Conservation (phyloP, 1,140 invertebrate species). For the Melipona quadrifasciata region DNA sequence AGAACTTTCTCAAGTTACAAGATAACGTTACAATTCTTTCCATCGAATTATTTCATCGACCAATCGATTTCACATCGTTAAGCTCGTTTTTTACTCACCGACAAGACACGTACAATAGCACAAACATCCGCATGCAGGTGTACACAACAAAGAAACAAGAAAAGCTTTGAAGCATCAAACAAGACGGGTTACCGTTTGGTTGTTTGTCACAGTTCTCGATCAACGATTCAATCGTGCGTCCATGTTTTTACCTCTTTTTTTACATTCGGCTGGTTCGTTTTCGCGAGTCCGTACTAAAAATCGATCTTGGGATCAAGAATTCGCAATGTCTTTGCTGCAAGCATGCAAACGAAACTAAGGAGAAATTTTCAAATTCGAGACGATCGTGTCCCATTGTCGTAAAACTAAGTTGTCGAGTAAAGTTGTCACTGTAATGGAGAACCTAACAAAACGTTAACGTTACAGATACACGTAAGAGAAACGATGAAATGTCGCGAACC, state of each 20-base stretch:
- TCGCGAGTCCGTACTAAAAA: no score
- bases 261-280: no score
- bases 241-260: no score
- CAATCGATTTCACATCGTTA: not conserved
- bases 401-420: no score
- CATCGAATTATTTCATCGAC: not conserved
- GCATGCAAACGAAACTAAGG: not conserved
- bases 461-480: slow-evolving; percentile 79
- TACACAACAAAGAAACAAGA: not conserved
- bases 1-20: no score
- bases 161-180: slow-evolving; percentile 49
- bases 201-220: not conserved
- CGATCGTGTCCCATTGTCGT: not conserved
- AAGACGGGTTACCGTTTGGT: slow-evolving; percentile 18
- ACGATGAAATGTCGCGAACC: not conserved
- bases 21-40: no score
- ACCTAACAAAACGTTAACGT: slow-evolving; percentile 86
- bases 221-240: no score
- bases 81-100: not conserved
- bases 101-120: not conserved
- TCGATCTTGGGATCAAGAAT: no score
- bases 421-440: no score
- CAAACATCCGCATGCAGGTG: not conserved
- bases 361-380: not conserved
- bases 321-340: slow-evolving; percentile 12